Evolutionary conservation across 2,888 invertebrate genomes (phyloP), one percentile per base, ranked within the genome.

Genomic region (Chouioia cunea): DNA sequence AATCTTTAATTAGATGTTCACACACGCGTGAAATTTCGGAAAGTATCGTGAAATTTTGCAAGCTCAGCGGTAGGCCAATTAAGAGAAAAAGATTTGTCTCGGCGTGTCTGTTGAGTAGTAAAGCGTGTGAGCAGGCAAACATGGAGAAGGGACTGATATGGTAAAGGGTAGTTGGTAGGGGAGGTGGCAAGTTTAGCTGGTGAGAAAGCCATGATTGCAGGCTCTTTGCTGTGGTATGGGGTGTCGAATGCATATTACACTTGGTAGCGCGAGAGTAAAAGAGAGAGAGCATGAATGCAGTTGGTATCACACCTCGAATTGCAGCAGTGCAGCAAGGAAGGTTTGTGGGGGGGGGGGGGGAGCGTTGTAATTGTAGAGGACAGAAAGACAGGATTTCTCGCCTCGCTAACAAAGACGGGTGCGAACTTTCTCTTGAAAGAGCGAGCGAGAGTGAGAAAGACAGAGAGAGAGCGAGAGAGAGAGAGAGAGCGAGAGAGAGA

Each of bases 361-460:
- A 73, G 70, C 68, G 76, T 36, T 76, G 77, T 81, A 81, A 82
- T 83, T 81, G 82, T 82, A 79, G 77, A 82, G 82, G 81, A 82
- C 83, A 79, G 83, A 36, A 12, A 36, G 36, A 78, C 81, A 81
- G 82, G 81, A 81, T 84, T 83, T 84, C 84, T 83, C 84, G 83
- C 84, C 84, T 83, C 80, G 80, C 79, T 79, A 83, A 83, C 84
- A 84, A 84, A 83, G 84, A 82, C 82, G 80, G 79, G 78, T 81
- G 80, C 77, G 78, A 79, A 76, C 67, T 36, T 12, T 36, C 72
- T 27, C 27, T 6, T 22, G 20, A n/a, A 50, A 4, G 12, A 27
- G n/a, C 74, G 75, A 69, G 74, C 73, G 70, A 75, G n/a, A n/a
- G n/a, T n/a, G n/a, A n/a, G n/a, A n/a, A n/a, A n/a, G n/a, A n/a